Evolutionary conservation across 2,113 vertebrate genomes (phyloP).

Genomic region (western clawed frog (Xenopus tropicalis)): UCB_Xtro_10.0 CM004450.2:23973001-23973500

Average conservation of each 20-base stretch:
- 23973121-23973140: neutral
- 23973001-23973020: neutral
- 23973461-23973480: too few relatives aligned
- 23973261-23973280: neutral
- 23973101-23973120: neutral
- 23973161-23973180: too few relatives aligned
- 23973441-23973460: too few relatives aligned
- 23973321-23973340: neutral
- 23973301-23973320: too few relatives aligned
- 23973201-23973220: neutral
- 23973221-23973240: neutral
- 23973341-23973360: neutral
- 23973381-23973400: too few relatives aligned
- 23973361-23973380: too few relatives aligned
- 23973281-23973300: neutral
- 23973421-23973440: too few relatives aligned
- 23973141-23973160: neutral
- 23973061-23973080: neutral
- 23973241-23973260: neutral
- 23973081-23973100: neutral
- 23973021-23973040: neutral
- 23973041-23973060: neutral
- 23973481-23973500: too few relatives aligned
- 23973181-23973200: neutral
- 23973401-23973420: too few relatives aligned